phyloP scores from a whole-genome alignment of 2,797 vertebrate genomes.

The Pseudocheirus occidentalis region DNA sequence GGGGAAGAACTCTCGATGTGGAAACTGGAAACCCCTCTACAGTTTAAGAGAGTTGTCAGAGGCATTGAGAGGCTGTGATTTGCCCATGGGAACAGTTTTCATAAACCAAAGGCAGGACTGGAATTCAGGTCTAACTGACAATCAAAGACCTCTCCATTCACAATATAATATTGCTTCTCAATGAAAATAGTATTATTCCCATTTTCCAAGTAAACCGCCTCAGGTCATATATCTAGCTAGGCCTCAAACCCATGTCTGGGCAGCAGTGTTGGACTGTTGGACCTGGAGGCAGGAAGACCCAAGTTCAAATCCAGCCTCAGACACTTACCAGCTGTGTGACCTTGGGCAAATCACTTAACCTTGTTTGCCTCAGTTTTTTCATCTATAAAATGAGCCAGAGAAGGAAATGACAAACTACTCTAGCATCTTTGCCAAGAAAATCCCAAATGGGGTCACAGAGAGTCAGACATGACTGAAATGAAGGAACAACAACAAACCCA shows the following conservation, averaged over 20 bases:
- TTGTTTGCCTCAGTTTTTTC: background rate
- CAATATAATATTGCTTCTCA: background rate
- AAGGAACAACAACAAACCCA: background rate
- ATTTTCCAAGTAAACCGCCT: background rate
- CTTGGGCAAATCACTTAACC: background rate
- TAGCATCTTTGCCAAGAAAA: background rate
- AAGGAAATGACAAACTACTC: background rate
- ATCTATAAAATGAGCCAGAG: background rate
- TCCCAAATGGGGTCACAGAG: background rate
- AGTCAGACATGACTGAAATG: background rate
- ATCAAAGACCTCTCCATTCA: background rate
- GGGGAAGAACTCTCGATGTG: background rate
- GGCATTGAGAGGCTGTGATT: background rate
- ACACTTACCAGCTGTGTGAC: background rate
- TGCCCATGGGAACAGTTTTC: background rate
- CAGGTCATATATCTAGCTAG: background rate
- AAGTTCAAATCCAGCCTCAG: background rate
- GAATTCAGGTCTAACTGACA: background rate
- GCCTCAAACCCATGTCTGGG: background rate
- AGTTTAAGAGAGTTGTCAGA: background rate
- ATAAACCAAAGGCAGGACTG: background rate
- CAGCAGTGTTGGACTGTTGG: background rate
- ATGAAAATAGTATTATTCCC: background rate
- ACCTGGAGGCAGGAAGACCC: background rate
- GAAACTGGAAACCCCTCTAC: background rate